Evolutionary conservation across 2,888 invertebrate species (phyloP), one percentile per base, ranked within the genome.

Genomic region (Cheilosia impressa): DNA sequence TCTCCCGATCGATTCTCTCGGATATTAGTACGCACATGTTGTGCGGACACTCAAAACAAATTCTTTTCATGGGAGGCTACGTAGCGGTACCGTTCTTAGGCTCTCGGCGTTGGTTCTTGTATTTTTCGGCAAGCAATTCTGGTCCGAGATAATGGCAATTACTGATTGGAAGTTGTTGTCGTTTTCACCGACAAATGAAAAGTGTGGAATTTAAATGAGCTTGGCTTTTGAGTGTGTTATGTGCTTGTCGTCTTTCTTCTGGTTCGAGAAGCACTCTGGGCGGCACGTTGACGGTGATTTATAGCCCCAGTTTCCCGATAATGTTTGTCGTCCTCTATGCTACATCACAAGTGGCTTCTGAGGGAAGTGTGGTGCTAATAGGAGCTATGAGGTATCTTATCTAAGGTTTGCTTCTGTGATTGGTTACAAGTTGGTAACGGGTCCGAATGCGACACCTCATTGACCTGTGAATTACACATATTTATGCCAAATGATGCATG

Each of bases 161-260:
- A 41, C 63, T 71, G 78, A 78, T 78, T 78, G 55, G 69, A 71
- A 69, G 69, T 69, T 57, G 2, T 52, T 43, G 31, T 43, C 52
- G 69, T 52, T 38, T 19, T 10, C 45, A 24, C 47, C 62, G 68
- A 68, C 69, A 77, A 62, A 55, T 77, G 69, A 57, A 55, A 22
- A 47, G 55, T 63, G n/a, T 52, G 55, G 78, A 78, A 78, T 78
- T 55, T 71, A 62, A 78, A 78, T 78, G 24, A 60, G 47, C 63
- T 50, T 34, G 50, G 50, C 38, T 31, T 55, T 69, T 60, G 45
- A 45, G 22, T 53, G 31, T 15, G 53, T 38, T 3, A 31, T 31
- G 31, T 31, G 31, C 9, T 2, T 31, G 9, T 31, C 31, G 31
- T 31, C 0, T 9, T 31, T 31, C 9, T 31, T 9, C 31, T 27